phyloP scores from a whole-genome alignment of 2,113 vertebrate genomes.

The Noturus placidus region DNA sequence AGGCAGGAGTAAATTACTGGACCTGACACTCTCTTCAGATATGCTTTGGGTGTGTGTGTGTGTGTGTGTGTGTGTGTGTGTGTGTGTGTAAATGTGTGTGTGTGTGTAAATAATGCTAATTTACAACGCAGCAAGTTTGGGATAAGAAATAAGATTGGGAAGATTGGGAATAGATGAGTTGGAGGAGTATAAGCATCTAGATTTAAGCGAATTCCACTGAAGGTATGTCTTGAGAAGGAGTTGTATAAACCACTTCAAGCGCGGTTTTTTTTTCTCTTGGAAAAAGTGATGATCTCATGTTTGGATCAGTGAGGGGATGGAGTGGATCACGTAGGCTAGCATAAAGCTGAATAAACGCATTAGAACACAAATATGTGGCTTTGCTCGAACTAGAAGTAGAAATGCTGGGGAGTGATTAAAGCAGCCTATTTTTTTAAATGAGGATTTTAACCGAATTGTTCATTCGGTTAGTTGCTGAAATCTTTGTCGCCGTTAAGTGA shows the following conservation, averaged over 20 bases:
- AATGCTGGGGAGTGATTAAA: background rate
- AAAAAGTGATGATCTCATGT: conserved; percentile 48
- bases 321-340: background rate
- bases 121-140: background rate
- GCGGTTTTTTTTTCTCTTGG: background rate
- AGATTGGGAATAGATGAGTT: background rate
- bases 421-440: background rate
- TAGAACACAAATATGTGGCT: background rate
- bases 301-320: conserved; percentile 32
- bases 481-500: background rate
- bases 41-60: background rate
- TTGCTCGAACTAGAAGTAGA: background rate
- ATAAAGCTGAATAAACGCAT: background rate
- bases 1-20: background rate
- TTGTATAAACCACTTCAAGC: background rate
- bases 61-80: background rate
- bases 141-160: background rate
- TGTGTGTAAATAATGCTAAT: background rate
- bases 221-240: background rate
- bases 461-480: background rate
- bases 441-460: background rate
- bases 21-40: background rate
- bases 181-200: background rate
- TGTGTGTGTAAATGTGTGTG: background rate
- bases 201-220: background rate